phyloP scores from a whole-genome alignment of 2,888 invertebrate genomes.

The Acanthosepion lycidas region DNA sequence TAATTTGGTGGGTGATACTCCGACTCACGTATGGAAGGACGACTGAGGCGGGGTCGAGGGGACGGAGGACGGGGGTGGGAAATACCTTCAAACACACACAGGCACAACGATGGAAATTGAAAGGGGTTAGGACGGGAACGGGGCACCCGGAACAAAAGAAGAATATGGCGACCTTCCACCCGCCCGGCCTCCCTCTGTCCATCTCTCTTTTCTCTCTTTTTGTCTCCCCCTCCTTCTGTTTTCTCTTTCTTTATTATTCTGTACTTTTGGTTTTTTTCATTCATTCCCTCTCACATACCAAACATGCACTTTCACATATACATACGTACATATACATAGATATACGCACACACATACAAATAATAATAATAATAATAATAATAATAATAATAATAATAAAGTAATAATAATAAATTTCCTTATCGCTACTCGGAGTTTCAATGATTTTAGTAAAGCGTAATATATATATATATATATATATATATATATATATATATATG shows the following conservation, averaged over 20 bases:
- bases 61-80: not conserved
- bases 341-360: not conserved
- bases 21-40: not conserved
- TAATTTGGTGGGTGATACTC: constrained; percentile 12
- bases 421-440: too few species aligned
- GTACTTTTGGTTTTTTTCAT: too few species aligned
- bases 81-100: not conserved
- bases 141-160: not conserved
- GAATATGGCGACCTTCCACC: not conserved
- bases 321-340: not conserved
- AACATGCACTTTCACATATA: not conserved
- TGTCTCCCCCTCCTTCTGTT: not conserved
- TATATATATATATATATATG: too few species aligned
- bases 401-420: too few species aligned
- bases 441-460: too few species aligned
- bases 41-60: not conserved
- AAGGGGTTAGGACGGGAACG: not conserved
- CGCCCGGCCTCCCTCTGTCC: not conserved
- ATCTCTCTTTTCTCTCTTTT: not conserved
- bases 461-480: too few species aligned
- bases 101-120: too few species aligned
- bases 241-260: not conserved
- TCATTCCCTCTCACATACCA: not conserved
- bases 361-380: too few species aligned
- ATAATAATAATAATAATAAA: too few species aligned